Evolutionary conservation across 1,140 invertebrate genomes (phyloP).

Genomic region (Paralvinella palmiformis): DNA sequence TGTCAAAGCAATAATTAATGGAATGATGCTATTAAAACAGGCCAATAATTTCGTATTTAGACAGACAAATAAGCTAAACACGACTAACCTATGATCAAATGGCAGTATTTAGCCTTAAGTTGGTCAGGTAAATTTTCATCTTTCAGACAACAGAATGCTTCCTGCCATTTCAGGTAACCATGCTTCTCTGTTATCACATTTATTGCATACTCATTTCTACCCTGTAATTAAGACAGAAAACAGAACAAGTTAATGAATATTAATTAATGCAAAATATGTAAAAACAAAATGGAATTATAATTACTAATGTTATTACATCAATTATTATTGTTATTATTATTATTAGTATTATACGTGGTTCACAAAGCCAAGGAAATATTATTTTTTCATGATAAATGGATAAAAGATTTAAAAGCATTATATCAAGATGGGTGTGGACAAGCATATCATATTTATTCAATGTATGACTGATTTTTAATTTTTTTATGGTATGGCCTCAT

Average conservation of each 20-base stretch:
- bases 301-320: too few relatives aligned
- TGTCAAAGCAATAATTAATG: not conserved
- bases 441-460: too few relatives aligned
- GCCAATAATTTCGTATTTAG: not conserved
- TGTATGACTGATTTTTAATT: too few relatives aligned
- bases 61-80: not conserved
- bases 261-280: not conserved
- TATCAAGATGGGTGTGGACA: too few relatives aligned
- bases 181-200: conserved; percentile 42
- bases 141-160: conserved; percentile 42
- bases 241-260: not conserved
- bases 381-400: not conserved
- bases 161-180: conserved; percentile 45
- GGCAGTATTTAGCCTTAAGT: conserved; percentile 44
- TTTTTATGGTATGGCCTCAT: too few relatives aligned
- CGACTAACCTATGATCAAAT: conserved; percentile 41
- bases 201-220: conserved; percentile 44
- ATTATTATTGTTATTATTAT: too few relatives aligned
- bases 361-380: too few relatives aligned
- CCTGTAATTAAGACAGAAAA: conserved; percentile 25
- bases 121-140: conserved; percentile 38
- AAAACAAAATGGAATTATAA: too few relatives aligned
- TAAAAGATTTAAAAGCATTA: too few relatives aligned
- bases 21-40: not conserved
- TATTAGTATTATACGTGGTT: too few relatives aligned